Base-by-base conservation (phyloP, 1,140 invertebrate species). In the fruit fly (Drosophila melanogaster) region DNA sequence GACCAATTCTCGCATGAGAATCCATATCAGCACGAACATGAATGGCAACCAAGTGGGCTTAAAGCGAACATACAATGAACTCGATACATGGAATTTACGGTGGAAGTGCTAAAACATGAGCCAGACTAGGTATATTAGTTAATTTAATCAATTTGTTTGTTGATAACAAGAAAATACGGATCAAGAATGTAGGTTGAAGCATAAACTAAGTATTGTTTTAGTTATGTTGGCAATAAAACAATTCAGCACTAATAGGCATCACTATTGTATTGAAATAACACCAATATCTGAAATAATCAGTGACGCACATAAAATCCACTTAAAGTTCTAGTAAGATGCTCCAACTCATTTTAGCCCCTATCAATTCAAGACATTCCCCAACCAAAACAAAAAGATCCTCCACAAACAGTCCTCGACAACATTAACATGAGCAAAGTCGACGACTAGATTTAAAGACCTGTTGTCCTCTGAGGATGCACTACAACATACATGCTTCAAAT, bases 321-420 rank as follows among this genome's bases (percentile, higher is more conserved):
- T 33, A 22, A n/a, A 64, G 17, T 15, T 11, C 33, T n/a, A 19
- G 10, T 14, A 46, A 67, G 12, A 51, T 35, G 15, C 58, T 40
- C 50, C 41, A 69, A 38, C 64, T 69, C 50, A 70, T 56, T 57
- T 35, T n/a, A 40, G 64, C 64, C 56, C 37, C 64, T 70, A 70
- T 69, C 66, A 69, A 47, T 51, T 44, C 37, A 51, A 65, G 59
- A 37, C 64, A 62, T 67, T 64, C 58, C 64, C 46, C 33, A 67
- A 12, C 35, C 44, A 51, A 66, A 67, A 64, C 64, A 67, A 67
- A 64, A 37, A 46, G 46, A 30, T 50, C 59, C 46, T 50, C 59
- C 46, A 51, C 64, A 43, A n/a, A 40, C 37, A 37, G 46, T 64
- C 46, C 64, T 50, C 19, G 17, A 37, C 46, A 51, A 43, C 46